Base-by-base conservation (phyloP, 2,113 vertebrate genomes). In the Phalacrocorax pelagicus region DNA sequence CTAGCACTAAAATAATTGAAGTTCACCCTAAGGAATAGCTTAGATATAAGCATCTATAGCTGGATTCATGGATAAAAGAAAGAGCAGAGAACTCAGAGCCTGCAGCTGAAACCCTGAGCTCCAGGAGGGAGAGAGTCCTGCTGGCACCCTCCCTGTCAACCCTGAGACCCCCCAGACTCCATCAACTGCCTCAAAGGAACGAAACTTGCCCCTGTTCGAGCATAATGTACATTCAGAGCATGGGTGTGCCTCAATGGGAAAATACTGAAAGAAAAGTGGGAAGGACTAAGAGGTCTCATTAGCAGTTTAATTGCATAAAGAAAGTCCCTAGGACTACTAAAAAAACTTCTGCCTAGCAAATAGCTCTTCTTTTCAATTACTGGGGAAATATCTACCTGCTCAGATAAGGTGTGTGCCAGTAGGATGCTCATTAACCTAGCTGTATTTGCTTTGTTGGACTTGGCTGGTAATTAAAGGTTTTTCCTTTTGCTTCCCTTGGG, bases 401-500 rank as follows among this genome's bases (percentile, higher is more conserved):
- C 57, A 63, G 80, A 55, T 89, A 71, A 94, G 81, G 83, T 54
- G 9, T 12, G 12, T 9, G 12, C 63, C 69, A 63, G 46, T 42
- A 79, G 79, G 90, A 88, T 83, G 85, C 46, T 96, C 92, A 92
- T 95, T 96, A 95, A 94, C 81, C 79, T 73, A 42, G 30, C 85
- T 81, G 29, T 58, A 58, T 96, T 66, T 52, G 59, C 85, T 90
- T 86, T 82, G 73, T 79, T 72, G 23, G 75, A 66, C 79, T 75
- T 26, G 38, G 42, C 27, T 86, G 88, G 59, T 90, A 90, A 92
- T 81, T 66, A 34, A 92, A 44, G 90, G 38, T 36, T 18, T 90
- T 70, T 82, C 36, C 22, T 89, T 94, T 69, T 75, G 12, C 44
- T 81, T 46, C 88, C 65, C 63, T 51, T 36, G 65, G 75, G 86